Percentiles rank a stretch among this genome's conserved stretches.
Conservation (phyloP, 2,797 vertebrate species). For the Pseudocheirus occidentalis region DNA sequence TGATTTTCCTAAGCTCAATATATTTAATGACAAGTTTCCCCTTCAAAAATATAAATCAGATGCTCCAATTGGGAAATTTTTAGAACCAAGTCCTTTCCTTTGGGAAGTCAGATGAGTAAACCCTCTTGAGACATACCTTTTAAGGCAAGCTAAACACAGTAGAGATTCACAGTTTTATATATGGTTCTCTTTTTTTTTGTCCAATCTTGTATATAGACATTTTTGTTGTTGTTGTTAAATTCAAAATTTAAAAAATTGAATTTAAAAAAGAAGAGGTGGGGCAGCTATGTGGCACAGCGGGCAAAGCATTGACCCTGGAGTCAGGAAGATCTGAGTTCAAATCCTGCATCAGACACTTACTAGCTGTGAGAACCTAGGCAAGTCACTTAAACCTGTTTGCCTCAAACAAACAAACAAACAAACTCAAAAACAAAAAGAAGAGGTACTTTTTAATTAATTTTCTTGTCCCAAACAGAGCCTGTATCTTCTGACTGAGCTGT, state of each 20-base stretch:
- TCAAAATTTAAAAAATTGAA: background rate
- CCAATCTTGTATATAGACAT: background rate
- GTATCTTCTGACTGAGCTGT: background rate
- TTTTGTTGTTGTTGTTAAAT: background rate
- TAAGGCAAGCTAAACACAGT: background rate
- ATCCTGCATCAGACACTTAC: background rate
- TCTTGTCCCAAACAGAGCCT: background rate
- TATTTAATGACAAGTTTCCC: background rate
- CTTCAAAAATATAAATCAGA: constrained; percentile 37
- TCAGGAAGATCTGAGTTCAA: background rate
- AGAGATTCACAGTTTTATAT: background rate
- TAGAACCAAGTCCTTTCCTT: background rate
- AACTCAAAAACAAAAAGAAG: background rate
- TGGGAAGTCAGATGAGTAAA: constrained; percentile 17
- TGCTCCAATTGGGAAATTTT: background rate
- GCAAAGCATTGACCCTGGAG: background rate
- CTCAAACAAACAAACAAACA: too few species aligned
- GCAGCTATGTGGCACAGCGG: background rate
- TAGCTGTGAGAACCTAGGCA: background rate
- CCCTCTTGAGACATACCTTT: background rate
- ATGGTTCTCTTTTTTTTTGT: background rate
- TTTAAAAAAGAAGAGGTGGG: background rate
- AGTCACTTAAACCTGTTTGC: background rate
- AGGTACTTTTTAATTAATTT: background rate
- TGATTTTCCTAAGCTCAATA: background rate